phyloP scores from a whole-genome alignment of 2,797 vertebrate genomes.

The Hirundo rustica region DNA sequence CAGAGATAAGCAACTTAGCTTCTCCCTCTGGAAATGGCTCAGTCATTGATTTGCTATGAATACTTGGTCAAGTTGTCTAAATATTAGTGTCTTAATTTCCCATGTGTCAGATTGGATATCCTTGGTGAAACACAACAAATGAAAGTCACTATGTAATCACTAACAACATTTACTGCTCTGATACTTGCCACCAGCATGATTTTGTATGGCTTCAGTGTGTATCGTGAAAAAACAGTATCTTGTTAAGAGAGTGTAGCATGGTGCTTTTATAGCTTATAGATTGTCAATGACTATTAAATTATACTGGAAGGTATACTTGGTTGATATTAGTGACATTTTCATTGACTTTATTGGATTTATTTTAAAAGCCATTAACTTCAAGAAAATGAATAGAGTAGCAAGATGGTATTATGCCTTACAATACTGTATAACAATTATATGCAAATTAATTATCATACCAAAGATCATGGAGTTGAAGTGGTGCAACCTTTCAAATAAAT shows the following conservation, averaged over 20 bases:
- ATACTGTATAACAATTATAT: conserved; percentile 73
- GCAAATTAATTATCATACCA: conserved; percentile 68
- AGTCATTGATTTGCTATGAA: not conserved
- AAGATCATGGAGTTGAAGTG: conserved; percentile 64
- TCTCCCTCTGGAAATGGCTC: not conserved
- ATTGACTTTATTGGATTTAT: conserved; percentile 70
- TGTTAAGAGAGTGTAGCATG: conserved; percentile 49
- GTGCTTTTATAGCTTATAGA: conserved; percentile 59
- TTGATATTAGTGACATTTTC: conserved; percentile 68
- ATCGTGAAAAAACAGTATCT: conserved; percentile 28
- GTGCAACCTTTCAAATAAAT: conserved; percentile 64
- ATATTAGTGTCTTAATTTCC: not conserved
- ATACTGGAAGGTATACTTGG: conserved; percentile 43
- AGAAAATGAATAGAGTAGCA: conserved; percentile 63
- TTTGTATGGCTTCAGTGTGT: not conserved
- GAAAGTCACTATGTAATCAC: not conserved
- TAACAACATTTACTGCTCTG: not conserved
- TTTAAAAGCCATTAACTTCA: conserved; percentile 71
- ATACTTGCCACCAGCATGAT: not conserved
- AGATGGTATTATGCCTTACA: conserved; percentile 39
- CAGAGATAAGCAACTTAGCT: not conserved
- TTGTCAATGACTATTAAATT: conserved; percentile 55
- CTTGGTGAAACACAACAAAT: not conserved
- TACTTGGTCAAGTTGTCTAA: not conserved
- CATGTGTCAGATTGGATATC: not conserved